phyloP scores from a whole-genome alignment of 1,140 invertebrate species.

The Stegodyphus dumicola region DNA sequence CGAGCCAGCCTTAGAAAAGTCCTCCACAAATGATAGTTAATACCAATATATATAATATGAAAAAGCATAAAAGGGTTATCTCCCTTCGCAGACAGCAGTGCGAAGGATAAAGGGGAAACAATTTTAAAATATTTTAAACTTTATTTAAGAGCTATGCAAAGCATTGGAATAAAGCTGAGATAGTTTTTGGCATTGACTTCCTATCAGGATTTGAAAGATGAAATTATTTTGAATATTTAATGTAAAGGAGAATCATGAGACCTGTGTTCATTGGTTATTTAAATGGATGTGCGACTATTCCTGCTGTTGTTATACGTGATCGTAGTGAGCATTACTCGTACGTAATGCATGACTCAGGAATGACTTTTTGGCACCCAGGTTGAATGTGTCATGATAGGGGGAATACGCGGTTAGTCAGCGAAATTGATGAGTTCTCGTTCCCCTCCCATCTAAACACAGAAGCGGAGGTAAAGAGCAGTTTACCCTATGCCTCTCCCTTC shows the following conservation, averaged over 20 bases:
- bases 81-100: too few relatives aligned
- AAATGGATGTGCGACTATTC: not conserved
- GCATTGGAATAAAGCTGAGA: not conserved
- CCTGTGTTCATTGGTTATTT: not conserved
- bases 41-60: too few relatives aligned
- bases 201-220: not conserved
- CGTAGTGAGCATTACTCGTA: not conserved
- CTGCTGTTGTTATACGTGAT: too few relatives aligned
- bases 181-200: not conserved
- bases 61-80: too few relatives aligned
- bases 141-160: not conserved
- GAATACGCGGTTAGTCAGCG: constrained; percentile 39
- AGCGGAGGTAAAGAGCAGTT: not conserved
- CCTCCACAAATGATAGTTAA: too few relatives aligned
- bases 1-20: too few relatives aligned
- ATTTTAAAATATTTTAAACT: too few relatives aligned
- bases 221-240: not conserved
- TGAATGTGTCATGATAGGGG: constrained; percentile 46
- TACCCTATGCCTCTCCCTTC: not conserved
- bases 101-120: too few relatives aligned
- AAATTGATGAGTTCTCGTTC: constrained; percentile 46
- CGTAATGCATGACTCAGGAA: constrained; percentile 35
- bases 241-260: not conserved
- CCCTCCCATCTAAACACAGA: not conserved
- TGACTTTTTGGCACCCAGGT: constrained; percentile 54